phyloP scores from a whole-genome alignment of 1,140 invertebrate genomes.

The Procambarus virginalis region DNA sequence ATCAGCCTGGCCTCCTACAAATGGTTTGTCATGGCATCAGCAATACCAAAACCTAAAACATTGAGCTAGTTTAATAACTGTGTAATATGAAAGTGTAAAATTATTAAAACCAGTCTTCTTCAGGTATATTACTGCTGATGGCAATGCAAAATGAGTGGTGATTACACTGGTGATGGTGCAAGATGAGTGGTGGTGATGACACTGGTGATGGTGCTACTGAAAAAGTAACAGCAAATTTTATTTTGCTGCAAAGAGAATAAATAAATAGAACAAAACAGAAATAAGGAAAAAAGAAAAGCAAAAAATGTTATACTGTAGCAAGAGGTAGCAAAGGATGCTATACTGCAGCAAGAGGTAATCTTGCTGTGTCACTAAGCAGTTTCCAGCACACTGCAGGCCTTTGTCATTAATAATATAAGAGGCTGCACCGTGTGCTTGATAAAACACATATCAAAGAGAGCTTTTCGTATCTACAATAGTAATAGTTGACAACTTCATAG shows the following conservation, averaged over 20 bases:
- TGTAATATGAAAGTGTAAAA: conserved; percentile 31
- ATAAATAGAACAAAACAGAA: not conserved
- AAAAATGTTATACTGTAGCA: conserved; percentile 12
- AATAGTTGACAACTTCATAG: not conserved
- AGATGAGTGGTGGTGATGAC: conserved; percentile 37
- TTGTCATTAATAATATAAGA: conserved; percentile 6
- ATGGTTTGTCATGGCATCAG: conserved; percentile 55
- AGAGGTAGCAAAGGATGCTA: not conserved
- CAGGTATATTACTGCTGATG: conserved; percentile 34
- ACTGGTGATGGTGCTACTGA: conserved; percentile 55
- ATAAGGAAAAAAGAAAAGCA: not conserved
- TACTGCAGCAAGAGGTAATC: conserved; percentile 1
- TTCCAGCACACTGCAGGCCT: not conserved
- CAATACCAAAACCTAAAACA: conserved; percentile 49
- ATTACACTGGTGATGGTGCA: conserved; percentile 34
- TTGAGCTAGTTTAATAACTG: conserved; percentile 15
- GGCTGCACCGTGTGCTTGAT: not conserved
- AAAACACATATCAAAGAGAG: not conserved
- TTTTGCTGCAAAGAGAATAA: not conserved
- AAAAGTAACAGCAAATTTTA: conserved; percentile 14
- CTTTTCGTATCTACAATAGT: not conserved
- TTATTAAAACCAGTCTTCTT: conserved; percentile 28
- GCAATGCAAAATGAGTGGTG: conserved; percentile 19
- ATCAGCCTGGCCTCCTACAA: conserved; percentile 62
- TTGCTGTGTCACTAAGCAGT: conserved; percentile 5